phyloP scores from a whole-genome alignment of 2,797 vertebrate species.

The Platyrinchus mystaceus region DNA sequence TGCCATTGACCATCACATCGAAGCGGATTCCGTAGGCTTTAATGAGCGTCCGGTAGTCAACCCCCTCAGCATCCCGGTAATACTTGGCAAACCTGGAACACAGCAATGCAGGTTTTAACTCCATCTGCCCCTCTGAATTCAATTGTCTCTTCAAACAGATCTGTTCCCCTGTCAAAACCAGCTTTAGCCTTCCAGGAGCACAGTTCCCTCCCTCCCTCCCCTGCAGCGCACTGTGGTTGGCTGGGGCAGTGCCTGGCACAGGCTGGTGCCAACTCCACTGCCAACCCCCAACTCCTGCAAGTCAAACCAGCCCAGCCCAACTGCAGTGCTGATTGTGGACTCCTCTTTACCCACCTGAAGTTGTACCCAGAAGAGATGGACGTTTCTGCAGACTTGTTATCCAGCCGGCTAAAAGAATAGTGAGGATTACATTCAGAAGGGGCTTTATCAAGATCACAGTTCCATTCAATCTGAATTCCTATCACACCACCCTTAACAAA shows the following conservation, averaged over 20 bases:
- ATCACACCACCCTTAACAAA: slow-evolving; percentile 88
- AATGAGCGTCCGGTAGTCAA: slow-evolving; percentile 84
- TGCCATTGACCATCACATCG: slow-evolving; percentile 91
- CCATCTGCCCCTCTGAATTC: neutral
- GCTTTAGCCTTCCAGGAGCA: neutral
- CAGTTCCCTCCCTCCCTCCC: neutral
- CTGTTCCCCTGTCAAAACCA: neutral
- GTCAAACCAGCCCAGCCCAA: neutral
- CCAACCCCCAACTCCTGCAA: neutral
- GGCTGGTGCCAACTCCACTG: neutral
- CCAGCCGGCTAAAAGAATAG: slow-evolving; percentile 92
- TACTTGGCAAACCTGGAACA: slow-evolving; percentile 87
- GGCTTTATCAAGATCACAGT: slow-evolving; percentile 92
- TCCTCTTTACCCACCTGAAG: slow-evolving; percentile 83
- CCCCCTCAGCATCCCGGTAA: slow-evolving; percentile 82
- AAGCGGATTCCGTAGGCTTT: slow-evolving; percentile 97
- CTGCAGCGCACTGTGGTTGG: neutral
- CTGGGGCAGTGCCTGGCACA: neutral
- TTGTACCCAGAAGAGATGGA: slow-evolving; percentile 90
- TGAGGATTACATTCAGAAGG: slow-evolving; percentile 85
- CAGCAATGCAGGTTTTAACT: neutral
- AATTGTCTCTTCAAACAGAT: neutral
- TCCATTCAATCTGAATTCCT: slow-evolving; percentile 92
- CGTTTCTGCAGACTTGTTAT: slow-evolving; percentile 76
- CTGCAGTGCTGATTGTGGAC: fast-evolving